phyloP scores from a whole-genome alignment of 2,797 vertebrate species.

The Alauda arvensis region DNA sequence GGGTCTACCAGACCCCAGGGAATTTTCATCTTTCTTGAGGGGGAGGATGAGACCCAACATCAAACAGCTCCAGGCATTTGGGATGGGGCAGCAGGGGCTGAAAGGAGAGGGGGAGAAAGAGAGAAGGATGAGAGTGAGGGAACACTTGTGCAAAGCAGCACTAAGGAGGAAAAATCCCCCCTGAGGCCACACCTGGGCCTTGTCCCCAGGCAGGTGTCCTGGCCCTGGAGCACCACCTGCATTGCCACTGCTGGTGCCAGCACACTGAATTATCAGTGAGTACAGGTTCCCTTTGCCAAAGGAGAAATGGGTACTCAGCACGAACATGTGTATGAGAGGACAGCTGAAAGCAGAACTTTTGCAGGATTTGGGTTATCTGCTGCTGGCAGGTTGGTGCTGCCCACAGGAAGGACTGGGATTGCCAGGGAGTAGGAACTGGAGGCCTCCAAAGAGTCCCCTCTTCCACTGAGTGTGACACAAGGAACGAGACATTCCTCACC shows the following conservation, averaged over 20 bases:
- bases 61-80: not conserved
- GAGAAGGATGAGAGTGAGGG: not conserved
- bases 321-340: not conserved
- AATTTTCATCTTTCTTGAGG: not conserved
- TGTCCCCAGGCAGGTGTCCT: not conserved
- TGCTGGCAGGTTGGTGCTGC: not conserved
- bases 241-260: not conserved
- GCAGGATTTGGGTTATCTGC: not conserved
- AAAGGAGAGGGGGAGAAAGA: not conserved
- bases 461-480: not conserved
- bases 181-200: not conserved
- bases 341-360: not conserved
- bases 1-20: too few relatives aligned
- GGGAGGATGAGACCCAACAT: not conserved
- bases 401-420: not conserved
- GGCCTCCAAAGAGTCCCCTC: not conserved
- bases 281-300: not conserved
- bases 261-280: not conserved
- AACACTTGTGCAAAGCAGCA: not conserved
- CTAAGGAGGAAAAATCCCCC: accelerated
- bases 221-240: not conserved
- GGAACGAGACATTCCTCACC: accelerated
- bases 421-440: accelerated
- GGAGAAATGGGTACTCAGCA: accelerated
- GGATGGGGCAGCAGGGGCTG: not conserved